Percentiles rank a stretch among this genome's conserved stretches.
These are phyloP conservation scores for Ciconia maguari DNA, from an alignment of 2,113 vertebrate species.

Conservation along the genomic window DNA sequence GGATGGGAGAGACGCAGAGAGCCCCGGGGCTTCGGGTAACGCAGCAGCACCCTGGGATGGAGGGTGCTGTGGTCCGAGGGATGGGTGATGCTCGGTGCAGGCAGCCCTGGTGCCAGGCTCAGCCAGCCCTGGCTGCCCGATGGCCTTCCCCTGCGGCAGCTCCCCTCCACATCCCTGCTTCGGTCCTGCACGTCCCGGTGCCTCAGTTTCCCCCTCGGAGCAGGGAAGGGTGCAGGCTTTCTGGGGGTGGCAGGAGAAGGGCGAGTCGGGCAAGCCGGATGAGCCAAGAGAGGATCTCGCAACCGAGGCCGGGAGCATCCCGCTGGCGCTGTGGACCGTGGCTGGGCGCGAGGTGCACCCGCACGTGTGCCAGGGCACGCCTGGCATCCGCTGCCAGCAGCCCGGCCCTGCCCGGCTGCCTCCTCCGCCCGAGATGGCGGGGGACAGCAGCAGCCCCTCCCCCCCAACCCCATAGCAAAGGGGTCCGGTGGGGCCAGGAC, in stretches of 20 bases:
- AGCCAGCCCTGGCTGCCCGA: not conserved
- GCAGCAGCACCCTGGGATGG: not conserved
- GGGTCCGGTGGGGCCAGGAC: fast-evolving
- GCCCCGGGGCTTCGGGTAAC: fast-evolving
- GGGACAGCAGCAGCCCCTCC: not conserved
- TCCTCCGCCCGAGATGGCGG: fast-evolving
- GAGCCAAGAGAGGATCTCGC: not conserved
- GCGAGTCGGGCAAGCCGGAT: not conserved
- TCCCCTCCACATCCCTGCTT: not conserved
- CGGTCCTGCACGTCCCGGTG: not conserved
- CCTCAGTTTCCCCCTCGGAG: not conserved
- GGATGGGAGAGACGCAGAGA: not conserved
- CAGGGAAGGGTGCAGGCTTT: not conserved
- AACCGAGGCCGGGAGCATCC: not conserved
- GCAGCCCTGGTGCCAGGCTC: not conserved
- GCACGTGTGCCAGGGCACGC: not conserved
- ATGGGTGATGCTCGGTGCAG: not conserved
- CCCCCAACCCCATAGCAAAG: not conserved
- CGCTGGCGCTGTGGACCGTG: not conserved
- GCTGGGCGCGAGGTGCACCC: not conserved
- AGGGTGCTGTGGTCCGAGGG: fast-evolving
- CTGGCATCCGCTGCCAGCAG: not conserved
- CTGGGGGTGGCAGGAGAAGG: not conserved
- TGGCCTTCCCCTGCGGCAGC: not conserved
- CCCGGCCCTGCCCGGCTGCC: not conserved